These are phyloP conservation scores for Telmatochromis bifrenatus DNA, from an alignment of 2,113 vertebrate genomes.

Conservation along the genomic window DNA sequence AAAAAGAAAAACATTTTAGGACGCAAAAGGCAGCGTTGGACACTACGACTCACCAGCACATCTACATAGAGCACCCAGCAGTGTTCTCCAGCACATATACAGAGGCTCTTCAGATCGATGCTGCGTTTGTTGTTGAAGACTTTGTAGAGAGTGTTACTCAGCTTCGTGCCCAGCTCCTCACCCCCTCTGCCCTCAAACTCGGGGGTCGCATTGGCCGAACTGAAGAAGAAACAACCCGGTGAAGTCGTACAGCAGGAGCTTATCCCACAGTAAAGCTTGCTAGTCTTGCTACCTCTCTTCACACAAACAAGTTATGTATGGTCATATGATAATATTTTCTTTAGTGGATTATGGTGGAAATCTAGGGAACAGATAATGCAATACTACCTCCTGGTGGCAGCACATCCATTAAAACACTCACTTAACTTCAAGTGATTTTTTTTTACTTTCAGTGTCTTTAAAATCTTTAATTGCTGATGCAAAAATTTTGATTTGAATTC, in stretches of 20 bases:
- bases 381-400: conserved; percentile 38
- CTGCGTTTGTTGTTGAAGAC: conserved; percentile 84
- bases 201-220: conserved; percentile 93
- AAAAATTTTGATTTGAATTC: not conserved
- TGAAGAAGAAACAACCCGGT: conserved; percentile 17
- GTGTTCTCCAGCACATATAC: conserved; percentile 84
- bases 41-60: conserved; percentile 80
- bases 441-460: not conserved
- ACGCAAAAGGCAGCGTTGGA: not conserved
- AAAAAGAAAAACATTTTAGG: not conserved
- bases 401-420: not conserved
- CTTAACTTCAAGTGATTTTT: not conserved
- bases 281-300: not conserved
- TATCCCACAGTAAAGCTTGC: not conserved
- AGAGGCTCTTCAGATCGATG: conserved; percentile 80
- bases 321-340: not conserved
- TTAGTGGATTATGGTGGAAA: not conserved
- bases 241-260: not conserved
- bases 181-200: conserved; percentile 96
- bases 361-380: not conserved
- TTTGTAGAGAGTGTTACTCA: conserved; percentile 86
- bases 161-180: conserved; percentile 88
- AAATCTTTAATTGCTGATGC: not conserved
- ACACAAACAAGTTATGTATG: not conserved
- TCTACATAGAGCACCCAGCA: conserved; percentile 98